These are phyloP conservation scores for Tuta absoluta DNA, from an alignment of 2,888 invertebrate species.

Conservation along the genomic window DNA sequence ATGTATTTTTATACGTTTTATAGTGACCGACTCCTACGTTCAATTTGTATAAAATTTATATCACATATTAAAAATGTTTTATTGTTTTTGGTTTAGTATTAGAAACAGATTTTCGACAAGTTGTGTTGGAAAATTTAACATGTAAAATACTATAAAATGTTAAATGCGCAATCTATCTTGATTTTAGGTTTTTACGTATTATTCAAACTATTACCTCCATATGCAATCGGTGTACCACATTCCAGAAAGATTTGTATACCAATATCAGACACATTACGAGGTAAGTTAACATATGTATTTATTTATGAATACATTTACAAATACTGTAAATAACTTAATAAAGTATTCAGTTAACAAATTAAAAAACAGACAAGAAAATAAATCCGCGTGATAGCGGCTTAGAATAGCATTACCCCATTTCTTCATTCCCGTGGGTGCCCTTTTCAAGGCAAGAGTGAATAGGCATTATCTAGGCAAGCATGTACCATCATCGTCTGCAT, in stretches of 20 bases:
- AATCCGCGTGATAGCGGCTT: too few species aligned
- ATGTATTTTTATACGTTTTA: background rate
- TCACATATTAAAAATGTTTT: background rate
- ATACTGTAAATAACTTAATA: too few species aligned
- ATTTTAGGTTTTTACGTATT: background rate
- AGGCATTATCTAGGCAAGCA: too few species aligned
- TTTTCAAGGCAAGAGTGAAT: too few species aligned
- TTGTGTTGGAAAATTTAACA: background rate
- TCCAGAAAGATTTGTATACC: background rate
- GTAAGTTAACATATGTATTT: constrained; percentile 5
- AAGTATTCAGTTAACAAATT: too few species aligned
- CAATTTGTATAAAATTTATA: background rate
- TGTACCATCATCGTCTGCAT: too few species aligned
- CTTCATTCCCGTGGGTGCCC: too few species aligned
- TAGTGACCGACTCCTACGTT: background rate
- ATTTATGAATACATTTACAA: too few species aligned
- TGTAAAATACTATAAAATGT: background rate
- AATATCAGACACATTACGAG: background rate
- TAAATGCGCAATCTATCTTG: background rate
- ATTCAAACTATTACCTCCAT: background rate
- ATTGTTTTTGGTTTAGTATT: background rate
- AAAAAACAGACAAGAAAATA: too few species aligned
- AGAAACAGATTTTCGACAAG: background rate
- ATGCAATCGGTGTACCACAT: background rate
- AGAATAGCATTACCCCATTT: too few species aligned